phyloP scores from a whole-genome alignment of 2,113 vertebrate species.

The Odocoileus hemionus region DNA sequence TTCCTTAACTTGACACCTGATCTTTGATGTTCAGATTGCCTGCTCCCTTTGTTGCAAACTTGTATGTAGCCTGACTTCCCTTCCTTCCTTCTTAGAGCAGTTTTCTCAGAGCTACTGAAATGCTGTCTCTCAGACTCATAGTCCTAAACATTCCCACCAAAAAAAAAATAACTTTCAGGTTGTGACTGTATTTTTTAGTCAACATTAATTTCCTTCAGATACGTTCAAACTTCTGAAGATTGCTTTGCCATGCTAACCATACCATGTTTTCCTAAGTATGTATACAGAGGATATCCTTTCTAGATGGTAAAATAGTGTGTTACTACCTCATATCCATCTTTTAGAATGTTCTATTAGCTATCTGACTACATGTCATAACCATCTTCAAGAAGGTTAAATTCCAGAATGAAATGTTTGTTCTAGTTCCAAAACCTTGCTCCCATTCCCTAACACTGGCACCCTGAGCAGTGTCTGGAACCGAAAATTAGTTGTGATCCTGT shows the following conservation, averaged over 20 bases:
- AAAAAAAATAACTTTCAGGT: not conserved
- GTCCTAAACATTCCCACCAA: not conserved
- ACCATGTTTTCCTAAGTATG: not conserved
- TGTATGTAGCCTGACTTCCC: not conserved
- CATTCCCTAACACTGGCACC: no score
- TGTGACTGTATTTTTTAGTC: not conserved
- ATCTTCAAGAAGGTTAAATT: not conserved
- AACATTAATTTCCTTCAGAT: not conserved
- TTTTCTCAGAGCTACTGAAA: not conserved
- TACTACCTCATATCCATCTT: not conserved
- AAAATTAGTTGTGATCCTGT: not conserved
- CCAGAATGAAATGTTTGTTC: not conserved
- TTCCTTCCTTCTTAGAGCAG: not conserved
- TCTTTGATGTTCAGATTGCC: not conserved
- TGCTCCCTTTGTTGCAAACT: not conserved
- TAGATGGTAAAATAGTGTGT: not conserved
- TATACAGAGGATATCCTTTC: not conserved
- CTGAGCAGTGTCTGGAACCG: not conserved
- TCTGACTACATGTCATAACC: not conserved
- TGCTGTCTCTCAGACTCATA: no score
- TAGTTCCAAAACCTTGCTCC: not conserved
- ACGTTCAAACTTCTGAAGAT: not conserved
- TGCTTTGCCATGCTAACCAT: not conserved
- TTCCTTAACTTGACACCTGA: not conserved
- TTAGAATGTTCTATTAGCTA: not conserved